Conservation (phyloP, 2,888 invertebrate species). For the Bhutanitis thaidina region DNA sequence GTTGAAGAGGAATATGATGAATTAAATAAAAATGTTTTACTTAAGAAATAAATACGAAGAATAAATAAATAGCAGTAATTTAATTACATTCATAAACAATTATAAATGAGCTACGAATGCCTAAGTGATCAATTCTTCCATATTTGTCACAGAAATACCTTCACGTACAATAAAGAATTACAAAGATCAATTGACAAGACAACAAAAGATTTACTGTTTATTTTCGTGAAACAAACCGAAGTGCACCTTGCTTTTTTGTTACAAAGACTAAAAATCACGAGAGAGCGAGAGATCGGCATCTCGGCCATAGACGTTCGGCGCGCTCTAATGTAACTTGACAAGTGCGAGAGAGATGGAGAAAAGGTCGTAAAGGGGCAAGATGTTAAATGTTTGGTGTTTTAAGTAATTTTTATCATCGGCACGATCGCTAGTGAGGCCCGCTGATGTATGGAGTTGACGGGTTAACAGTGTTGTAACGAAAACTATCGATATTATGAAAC, state of each 20-base stretch:
- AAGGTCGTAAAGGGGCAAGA: constrained; percentile 52
- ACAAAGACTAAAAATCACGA: constrained; percentile 38
- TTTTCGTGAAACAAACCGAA: constrained; percentile 26
- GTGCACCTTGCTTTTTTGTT: constrained; percentile 32
- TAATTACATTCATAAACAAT: too few relatives aligned
- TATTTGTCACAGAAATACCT: constrained; percentile 58
- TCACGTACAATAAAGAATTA: constrained; percentile 60
- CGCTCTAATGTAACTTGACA: constrained; percentile 24
- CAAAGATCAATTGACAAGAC: constrained; percentile 54
- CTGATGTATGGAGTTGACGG: constrained; percentile 71
- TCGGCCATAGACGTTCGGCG: constrained; percentile 31
- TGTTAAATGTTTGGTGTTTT: constrained; percentile 77
- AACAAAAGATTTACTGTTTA: constrained; percentile 56
- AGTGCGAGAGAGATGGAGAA: constrained; percentile 45
- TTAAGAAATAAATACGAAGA: too few relatives aligned
- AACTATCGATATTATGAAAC: constrained; percentile 39
- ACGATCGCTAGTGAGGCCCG: constrained; percentile 69
- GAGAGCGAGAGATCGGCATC: constrained; percentile 25
- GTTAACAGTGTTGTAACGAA: constrained; percentile 48
- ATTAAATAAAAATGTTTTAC: too few relatives aligned
- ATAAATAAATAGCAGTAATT: too few relatives aligned
- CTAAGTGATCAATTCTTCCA: constrained; percentile 49
- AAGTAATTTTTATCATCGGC: constrained; percentile 79
- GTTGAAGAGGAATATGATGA: too few relatives aligned
- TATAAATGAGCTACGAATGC: too few relatives aligned